Evolutionary conservation across 2,113 vertebrate species (phyloP).

Genomic region (Narcine bancroftii): DNA sequence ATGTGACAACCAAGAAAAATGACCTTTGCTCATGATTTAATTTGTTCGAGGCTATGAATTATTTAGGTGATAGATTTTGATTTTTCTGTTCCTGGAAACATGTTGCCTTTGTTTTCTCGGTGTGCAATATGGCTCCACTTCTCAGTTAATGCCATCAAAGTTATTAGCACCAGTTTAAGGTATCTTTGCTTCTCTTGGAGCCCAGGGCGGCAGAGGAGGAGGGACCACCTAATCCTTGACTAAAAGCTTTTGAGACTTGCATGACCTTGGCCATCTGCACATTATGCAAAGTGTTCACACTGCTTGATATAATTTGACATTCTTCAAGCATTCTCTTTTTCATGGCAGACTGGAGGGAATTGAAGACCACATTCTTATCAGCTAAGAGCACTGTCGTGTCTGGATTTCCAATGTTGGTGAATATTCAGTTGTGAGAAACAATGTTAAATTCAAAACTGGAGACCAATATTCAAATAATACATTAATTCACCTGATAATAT

Average conservation of each 20-base stretch:
- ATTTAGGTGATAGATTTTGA: slow-evolving; percentile 21
- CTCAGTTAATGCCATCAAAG: not conserved
- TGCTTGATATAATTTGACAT: not conserved
- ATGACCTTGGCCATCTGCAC: not conserved
- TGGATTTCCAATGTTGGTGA: not conserved
- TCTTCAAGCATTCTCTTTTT: not conserved
- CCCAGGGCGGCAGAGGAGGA: not conserved
- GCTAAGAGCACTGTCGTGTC: not conserved
- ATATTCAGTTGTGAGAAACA: not conserved
- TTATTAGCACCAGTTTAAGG: not conserved
- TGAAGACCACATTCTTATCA: not conserved
- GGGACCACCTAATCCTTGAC: not conserved
- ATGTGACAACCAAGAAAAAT: slow-evolving; percentile 4
- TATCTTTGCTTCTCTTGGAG: not conserved
- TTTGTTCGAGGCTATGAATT: not conserved
- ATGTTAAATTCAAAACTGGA: not conserved
- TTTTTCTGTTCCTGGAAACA: not conserved
- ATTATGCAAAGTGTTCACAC: not conserved
- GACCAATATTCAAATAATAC: not conserved
- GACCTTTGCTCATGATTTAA: not conserved
- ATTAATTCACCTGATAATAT: not conserved
- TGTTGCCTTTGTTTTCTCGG: not conserved
- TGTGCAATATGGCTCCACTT: not conserved
- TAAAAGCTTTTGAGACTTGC: not conserved
- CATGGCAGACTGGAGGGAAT: not conserved